Conservation (phyloP, 2,113 vertebrate species). For the Protobothrops mucrosquamatus region DNA sequence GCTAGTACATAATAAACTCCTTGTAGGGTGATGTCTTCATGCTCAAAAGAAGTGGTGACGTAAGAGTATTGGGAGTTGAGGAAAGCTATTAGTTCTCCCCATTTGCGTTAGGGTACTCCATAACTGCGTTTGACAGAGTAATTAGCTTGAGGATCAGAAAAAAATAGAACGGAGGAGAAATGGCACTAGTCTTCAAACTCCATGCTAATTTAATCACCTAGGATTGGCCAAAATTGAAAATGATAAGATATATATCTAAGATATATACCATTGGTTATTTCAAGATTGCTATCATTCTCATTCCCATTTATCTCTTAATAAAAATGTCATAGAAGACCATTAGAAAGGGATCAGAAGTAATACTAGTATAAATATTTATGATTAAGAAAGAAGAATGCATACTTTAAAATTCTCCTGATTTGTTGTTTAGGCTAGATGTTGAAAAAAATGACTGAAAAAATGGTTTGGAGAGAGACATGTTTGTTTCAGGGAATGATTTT, state of each 20-base stretch:
- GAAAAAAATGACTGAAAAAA: neutral
- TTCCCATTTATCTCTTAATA: neutral
- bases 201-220: neutral
- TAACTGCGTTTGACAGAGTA: neutral
- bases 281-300: neutral
- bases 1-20: neutral
- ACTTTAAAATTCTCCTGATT: neutral
- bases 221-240: neutral
- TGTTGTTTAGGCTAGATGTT: neutral
- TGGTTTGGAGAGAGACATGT: neutral
- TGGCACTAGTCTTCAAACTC: neutral
- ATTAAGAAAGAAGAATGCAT: neutral
- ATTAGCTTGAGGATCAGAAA: neutral
- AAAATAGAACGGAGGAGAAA: neutral
- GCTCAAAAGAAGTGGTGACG: neutral
- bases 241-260: neutral
- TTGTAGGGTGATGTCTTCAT: neutral
- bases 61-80: neutral
- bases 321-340: neutral
- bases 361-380: neutral
- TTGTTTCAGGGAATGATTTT: neutral
- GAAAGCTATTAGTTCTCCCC: neutral
- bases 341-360: neutral
- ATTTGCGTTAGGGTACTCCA: neutral
- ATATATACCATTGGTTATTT: neutral